phyloP scores from a whole-genome alignment of 2,113 vertebrate species.

The Ahaetulla prasina region DNA sequence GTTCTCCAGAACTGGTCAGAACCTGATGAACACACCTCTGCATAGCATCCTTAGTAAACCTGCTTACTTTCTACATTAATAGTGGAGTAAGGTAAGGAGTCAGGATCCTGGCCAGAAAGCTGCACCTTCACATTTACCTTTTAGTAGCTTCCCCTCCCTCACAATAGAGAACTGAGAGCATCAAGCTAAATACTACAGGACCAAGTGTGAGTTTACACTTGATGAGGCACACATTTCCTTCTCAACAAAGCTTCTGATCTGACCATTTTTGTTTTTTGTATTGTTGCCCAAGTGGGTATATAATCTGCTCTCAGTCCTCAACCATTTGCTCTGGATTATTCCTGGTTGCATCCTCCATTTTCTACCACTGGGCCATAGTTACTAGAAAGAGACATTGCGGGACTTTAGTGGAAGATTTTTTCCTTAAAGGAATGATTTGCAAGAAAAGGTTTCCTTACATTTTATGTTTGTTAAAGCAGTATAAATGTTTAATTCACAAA shows the following conservation, averaged over 20 bases:
- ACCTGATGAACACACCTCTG: no score
- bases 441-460: neutral
- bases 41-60: neutral
- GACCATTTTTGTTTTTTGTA: neutral
- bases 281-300: neutral
- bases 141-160: neutral
- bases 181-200: neutral
- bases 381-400: neutral
- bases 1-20: no score
- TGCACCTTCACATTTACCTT: neutral
- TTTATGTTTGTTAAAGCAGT: constrained; percentile 11
- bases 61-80: neutral
- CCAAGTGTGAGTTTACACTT: no score
- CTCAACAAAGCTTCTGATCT: neutral
- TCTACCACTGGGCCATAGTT: neutral
- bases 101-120: neutral
- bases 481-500: constrained; percentile 31
- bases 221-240: neutral
- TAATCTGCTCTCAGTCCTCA: neutral
- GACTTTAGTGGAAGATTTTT: neutral
- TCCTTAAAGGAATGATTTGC: constrained; percentile 6
- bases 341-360: neutral
- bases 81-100: neutral
- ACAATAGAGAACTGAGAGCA: neutral
- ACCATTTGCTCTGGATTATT: neutral